Base-by-base conservation (phyloP, 2,113 vertebrate species). In the Corydoras sp. region DNA sequence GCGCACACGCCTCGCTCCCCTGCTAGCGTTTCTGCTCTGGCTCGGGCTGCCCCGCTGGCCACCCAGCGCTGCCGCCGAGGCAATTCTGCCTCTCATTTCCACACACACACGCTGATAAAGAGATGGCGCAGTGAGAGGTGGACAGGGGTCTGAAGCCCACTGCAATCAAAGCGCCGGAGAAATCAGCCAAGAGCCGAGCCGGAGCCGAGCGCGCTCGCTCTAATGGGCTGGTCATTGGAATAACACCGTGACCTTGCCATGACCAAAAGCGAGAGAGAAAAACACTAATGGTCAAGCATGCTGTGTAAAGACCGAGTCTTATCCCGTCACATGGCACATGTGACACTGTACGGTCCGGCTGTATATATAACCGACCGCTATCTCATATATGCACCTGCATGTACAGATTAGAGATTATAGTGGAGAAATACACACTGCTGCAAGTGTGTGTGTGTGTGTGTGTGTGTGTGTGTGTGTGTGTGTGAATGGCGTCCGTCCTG, bases 211-310 rank as follows among this genome's bases (percentile, higher is more conserved):
- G n/a, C 15, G 49, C 64, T 66, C 51, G 69, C 71, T 14, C 74
- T 76, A 24, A 24, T 24, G 62, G 62, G 31, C 71, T 58, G 56
- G 29, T 15, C 69, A 72, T 43, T 12, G 55, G 48, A 50, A 60
- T 82, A 82, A 81, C 18, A 62, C 78, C 69, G 68, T 48, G 73
- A 82, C 80, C 82, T 78, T 75, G 69, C 71, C 11, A 31, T 54
- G 65, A 51, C 53, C 63, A 72, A 56, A 61, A 68, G 58, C 29
- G 58, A 5, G 59, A 24, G 18, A 24, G 18, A 24, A 24, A 24
- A 24, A 24, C 18, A 24, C 18, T 24, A 24, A 43, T 43, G 35
- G 35, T 43, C 35, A 43, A 43, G 4, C 35, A 43, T 43, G 35
- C 35, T 24, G 18, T 24, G 18, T 24, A 24, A 24, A 24, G 18